Evolutionary conservation across 2,113 vertebrate species (phyloP).

Genomic region (Ivindomyrus marchei): DNA sequence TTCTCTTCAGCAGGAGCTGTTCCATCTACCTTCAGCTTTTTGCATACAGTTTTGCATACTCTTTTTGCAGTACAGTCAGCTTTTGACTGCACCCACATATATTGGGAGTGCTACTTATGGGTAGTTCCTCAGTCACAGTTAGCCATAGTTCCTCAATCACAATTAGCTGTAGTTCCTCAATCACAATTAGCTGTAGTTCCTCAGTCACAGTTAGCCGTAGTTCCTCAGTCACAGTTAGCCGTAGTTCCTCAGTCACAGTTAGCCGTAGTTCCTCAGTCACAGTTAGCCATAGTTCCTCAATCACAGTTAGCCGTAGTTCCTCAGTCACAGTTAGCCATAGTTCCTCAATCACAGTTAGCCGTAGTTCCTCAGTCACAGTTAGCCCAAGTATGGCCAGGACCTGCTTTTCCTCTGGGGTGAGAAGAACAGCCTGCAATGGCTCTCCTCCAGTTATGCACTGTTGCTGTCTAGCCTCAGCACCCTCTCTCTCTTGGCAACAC

Average conservation of each 20-base stretch:
- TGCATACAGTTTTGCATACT: neutral
- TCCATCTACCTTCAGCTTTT: neutral
- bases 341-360: no score
- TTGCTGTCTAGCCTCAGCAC: neutral
- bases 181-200: no score
- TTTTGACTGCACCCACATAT: neutral
- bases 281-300: no score
- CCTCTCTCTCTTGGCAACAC: neutral
- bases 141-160: neutral
- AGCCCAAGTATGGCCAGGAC: neutral
- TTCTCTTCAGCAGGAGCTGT: neutral
- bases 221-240: no score
- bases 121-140: no score
- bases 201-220: no score
- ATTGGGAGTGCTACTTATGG: no score
- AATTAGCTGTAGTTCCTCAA: neutral
- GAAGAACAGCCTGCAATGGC: neutral
- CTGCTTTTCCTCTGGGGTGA: neutral
- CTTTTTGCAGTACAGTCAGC: neutral
- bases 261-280: no score
- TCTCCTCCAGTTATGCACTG: neutral
- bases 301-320: no score
- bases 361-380: no score
- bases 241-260: no score
- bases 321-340: no score